phyloP scores from a whole-genome alignment of 2,888 invertebrate genomes.

The Microctonus aethiopoides region DNA sequence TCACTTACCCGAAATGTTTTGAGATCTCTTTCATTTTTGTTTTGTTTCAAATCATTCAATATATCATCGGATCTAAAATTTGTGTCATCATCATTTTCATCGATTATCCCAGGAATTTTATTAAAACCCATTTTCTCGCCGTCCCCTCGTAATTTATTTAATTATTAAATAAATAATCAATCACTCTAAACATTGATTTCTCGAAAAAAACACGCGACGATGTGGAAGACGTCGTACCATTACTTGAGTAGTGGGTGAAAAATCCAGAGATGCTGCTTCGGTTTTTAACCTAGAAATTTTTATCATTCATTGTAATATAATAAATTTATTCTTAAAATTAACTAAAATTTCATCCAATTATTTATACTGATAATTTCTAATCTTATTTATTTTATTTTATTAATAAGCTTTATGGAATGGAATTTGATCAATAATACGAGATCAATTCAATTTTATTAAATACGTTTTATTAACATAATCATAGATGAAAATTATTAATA shows the following conservation, averaged over 20 bases:
- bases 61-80: conserved; percentile 22
- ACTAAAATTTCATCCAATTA: background rate
- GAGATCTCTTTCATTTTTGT: conserved; percentile 35
- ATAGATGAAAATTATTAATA: conserved; percentile 49
- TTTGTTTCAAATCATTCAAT: conserved; percentile 39
- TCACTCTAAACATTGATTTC: conserved; percentile 33
- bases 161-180: background rate
- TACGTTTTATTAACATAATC: conserved; percentile 55
- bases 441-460: conserved; percentile 33
- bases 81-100: conserved; percentile 28
- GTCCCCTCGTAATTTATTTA: conserved; percentile 2
- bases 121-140: background rate
- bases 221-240: conserved; percentile 19
- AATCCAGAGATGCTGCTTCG: conserved; percentile 15
- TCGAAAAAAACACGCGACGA: conserved; percentile 20
- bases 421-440: conserved; percentile 15
- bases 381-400: background rate
- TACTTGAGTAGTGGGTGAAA: conserved; percentile 28
- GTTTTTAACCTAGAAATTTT: conserved; percentile 31
- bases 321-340: background rate
- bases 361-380: background rate
- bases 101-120: background rate
- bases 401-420: conserved; percentile 4
- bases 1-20: conserved; percentile 7
- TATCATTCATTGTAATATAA: background rate